Evolutionary conservation across 2,888 invertebrate species (phyloP).

Genomic region (Zaprionus bogoriensis): DNA sequence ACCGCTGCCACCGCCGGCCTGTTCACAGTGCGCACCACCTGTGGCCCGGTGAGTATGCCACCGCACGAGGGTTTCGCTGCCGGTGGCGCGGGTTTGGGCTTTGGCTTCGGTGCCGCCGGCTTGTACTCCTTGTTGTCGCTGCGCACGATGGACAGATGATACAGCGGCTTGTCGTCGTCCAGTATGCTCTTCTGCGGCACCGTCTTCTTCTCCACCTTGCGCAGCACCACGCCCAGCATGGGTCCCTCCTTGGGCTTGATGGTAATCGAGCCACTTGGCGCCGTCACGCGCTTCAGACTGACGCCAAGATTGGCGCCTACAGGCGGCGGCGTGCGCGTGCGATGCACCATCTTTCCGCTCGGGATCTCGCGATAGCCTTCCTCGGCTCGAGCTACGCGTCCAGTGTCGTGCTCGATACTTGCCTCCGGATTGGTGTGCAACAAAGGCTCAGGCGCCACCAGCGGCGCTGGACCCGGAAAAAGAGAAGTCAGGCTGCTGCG

Average conservation of each 20-base stretch:
- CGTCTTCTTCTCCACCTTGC: constrained; percentile 81
- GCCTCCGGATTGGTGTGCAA: constrained; percentile 73
- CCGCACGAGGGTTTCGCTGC: constrained; percentile 72
- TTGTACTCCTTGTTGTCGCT: constrained; percentile 77
- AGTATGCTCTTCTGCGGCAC: constrained; percentile 81
- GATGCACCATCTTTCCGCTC: constrained; percentile 71
- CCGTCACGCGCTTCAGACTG: constrained; percentile 79
- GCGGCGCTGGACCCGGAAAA: constrained; percentile 77
- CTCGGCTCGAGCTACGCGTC: constrained; percentile 44
- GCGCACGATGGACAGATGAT: constrained; percentile 82
- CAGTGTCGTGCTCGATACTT: constrained; percentile 37
- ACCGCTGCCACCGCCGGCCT: constrained; percentile 43
- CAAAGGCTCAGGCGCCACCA: constrained; percentile 68
- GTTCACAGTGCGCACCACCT: constrained; percentile 50
- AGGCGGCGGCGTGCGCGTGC: constrained; percentile 81
- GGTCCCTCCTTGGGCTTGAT: constrained; percentile 80
- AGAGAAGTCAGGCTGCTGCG: constrained; percentile 70
- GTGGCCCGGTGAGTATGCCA: constrained; percentile 79
- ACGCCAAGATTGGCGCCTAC: constrained; percentile 81
- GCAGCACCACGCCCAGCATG: constrained; percentile 82
- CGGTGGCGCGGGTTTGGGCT: constrained; percentile 75
- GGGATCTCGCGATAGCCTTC: constrained; percentile 72
- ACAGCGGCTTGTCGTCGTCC: constrained; percentile 82
- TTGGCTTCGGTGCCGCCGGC: constrained; percentile 65
- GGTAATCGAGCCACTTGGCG: constrained; percentile 77